Evolutionary conservation across 2,888 invertebrate species (phyloP).

Genomic region (Apeira syringaria): DNA sequence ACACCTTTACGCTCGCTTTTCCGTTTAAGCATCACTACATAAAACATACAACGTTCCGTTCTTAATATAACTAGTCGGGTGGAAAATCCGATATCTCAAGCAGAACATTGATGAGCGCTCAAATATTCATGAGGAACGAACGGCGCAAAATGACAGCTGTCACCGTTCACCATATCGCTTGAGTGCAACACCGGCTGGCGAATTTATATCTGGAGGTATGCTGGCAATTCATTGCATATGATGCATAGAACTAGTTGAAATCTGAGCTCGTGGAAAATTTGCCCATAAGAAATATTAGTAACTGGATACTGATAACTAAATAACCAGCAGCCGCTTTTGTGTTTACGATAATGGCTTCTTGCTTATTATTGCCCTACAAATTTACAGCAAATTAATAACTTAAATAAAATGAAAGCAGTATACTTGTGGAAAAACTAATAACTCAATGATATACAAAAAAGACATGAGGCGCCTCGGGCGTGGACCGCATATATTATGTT

Average conservation of each 20-base stretch:
- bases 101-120: conserved; percentile 69
- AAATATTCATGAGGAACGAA: conserved; percentile 70
- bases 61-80: conserved; percentile 61
- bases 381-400: too few relatives aligned
- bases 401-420: too few relatives aligned
- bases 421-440: too few relatives aligned
- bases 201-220: background rate
- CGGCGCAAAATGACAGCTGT: conserved; percentile 63
- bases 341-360: too few relatives aligned
- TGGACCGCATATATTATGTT: too few relatives aligned
- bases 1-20: conserved; percentile 6
- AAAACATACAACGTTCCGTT: conserved; percentile 39
- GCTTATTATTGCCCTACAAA: too few relatives aligned
- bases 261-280: background rate
- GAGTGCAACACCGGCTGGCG: conserved; percentile 6
- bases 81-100: conserved; percentile 78
- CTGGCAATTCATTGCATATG: background rate
- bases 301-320: too few relatives aligned
- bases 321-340: too few relatives aligned
- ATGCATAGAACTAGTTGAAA: too few relatives aligned
- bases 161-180: conserved; percentile 36
- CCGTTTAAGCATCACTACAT: background rate
- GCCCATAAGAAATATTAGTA: background rate
- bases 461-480: too few relatives aligned
- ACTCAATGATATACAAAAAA: too few relatives aligned